Conservation (phyloP, 35 echinoderm and acorn worm genomes). For the Anneissia japonica region DNA sequence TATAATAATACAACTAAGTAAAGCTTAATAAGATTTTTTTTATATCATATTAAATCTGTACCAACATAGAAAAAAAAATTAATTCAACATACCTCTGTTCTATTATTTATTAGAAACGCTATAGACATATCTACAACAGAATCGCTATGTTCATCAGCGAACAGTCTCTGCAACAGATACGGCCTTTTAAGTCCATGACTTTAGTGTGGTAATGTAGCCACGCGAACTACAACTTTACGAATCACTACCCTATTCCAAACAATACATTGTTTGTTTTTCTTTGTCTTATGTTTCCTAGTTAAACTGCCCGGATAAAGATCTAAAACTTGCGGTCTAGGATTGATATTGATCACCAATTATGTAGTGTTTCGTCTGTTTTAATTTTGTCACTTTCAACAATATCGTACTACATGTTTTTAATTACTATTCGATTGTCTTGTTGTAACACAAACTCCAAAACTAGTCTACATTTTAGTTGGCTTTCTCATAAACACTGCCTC, state of each 20-base stretch:
- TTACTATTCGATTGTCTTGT: background rate
- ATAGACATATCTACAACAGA: too few relatives aligned
- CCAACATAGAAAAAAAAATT: too few relatives aligned
- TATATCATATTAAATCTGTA: too few relatives aligned
- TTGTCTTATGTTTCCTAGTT: background rate
- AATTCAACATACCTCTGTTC: too few relatives aligned
- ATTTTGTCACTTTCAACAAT: background rate
- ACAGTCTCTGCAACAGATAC: too few relatives aligned
- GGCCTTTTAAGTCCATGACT: too few relatives aligned
- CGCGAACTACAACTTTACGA: background rate
- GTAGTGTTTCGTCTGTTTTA: background rate
- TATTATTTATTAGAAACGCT: too few relatives aligned
- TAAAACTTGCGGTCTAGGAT: background rate
- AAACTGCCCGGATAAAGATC: background rate
- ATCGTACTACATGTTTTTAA: background rate
- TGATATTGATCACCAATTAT: background rate
- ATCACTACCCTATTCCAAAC: background rate
- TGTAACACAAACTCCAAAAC: background rate
- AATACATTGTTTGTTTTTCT: background rate
- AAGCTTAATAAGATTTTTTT: too few relatives aligned
- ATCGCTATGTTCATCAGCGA: too few relatives aligned
- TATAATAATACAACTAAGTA: too few relatives aligned
- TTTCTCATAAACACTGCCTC: too few relatives aligned
- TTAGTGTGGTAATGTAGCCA: background rate
- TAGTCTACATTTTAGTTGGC: background rate